phyloP scores from a whole-genome alignment of 2,797 vertebrate species.

The Dromococcyx pavoninus region DNA sequence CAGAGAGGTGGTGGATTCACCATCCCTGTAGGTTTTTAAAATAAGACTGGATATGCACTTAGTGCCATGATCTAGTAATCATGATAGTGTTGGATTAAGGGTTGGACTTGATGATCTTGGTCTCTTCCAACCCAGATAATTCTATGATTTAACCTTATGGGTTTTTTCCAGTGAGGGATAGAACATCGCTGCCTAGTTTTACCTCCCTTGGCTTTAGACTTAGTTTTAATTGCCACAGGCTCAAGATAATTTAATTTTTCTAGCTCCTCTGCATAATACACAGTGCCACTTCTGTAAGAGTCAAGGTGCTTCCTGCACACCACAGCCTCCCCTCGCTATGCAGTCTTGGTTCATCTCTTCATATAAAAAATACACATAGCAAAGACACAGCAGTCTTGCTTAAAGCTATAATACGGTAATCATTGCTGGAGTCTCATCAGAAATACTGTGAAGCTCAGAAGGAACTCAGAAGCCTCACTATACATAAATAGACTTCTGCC shows the following conservation, averaged over 20 bases:
- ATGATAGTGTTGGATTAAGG: too few species aligned
- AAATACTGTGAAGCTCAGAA: not conserved
- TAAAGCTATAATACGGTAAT: not conserved
- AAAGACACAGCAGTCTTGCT: not conserved
- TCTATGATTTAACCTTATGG: not conserved
- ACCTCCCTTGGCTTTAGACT: not conserved
- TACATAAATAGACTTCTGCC: not conserved
- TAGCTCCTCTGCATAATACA: not conserved
- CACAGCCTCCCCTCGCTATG: not conserved
- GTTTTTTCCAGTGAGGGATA: not conserved
- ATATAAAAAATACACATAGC: fast-evolving
- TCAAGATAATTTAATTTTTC: not conserved
- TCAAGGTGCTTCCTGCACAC: not conserved
- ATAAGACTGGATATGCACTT: too few species aligned
- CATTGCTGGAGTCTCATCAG: not conserved
- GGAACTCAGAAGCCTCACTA: not conserved
- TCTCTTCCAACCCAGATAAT: too few species aligned
- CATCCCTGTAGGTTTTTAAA: too few species aligned
- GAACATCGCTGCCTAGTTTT: not conserved
- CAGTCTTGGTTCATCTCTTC: not conserved
- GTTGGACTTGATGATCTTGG: too few species aligned
- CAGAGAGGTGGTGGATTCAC: too few species aligned
- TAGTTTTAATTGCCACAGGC: not conserved
- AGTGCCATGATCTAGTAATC: too few species aligned
- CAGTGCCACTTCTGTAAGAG: not conserved